Evolutionary conservation across 1,140 invertebrate genomes (phyloP), one percentile per base, ranked within the genome.

Genomic region (Mesaphorura yosii): DNA sequence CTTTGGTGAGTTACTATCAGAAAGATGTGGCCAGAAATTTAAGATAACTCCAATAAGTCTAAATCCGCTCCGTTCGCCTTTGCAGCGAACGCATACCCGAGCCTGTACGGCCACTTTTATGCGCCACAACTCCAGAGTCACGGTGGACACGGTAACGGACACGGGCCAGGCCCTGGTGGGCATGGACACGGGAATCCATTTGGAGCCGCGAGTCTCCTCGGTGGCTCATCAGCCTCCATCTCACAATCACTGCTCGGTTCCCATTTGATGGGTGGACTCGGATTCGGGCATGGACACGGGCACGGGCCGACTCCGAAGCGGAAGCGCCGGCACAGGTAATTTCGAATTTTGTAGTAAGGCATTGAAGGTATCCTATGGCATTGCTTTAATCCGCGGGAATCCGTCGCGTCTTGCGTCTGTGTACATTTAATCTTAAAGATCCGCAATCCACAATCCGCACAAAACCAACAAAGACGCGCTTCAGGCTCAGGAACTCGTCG

Each of bases 301-400:
- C n/a, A n/a, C 25, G 58, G 58, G 20, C 55, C 51, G 15, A 57
- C 55, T 27, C 57, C 57, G 26, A 63, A 63, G 48, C 41, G 61
- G 41, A 63, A 63, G 39, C 41, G 61, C 53, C 48, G 61, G 26
- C 61, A 63, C 47, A 57, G 61, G 61, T 63, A 56, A 51, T 27
- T 4, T 42, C 19, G 22, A 42, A 14, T 42, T 42, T 12, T 10
- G 19, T 20, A 12, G 10, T 7, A 10, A 14, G 44, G 28, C 6
- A 19, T 7, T 42, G 22, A 17, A 15, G 20, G 7, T 6, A 42
- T 42, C 20, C 7, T 12, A 20, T 20, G 10, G 17, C 31, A 10
- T n/a, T n/a, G n/a, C n/a, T n/a, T n/a, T n/a, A n/a, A n/a, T n/a
- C n/a, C n/a, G n/a, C n/a, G n/a, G n/a, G n/a, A 19, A 34, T 41